Conservation (phyloP, 2,113 vertebrate species). For the Xiphophorus hellerii region DNA sequence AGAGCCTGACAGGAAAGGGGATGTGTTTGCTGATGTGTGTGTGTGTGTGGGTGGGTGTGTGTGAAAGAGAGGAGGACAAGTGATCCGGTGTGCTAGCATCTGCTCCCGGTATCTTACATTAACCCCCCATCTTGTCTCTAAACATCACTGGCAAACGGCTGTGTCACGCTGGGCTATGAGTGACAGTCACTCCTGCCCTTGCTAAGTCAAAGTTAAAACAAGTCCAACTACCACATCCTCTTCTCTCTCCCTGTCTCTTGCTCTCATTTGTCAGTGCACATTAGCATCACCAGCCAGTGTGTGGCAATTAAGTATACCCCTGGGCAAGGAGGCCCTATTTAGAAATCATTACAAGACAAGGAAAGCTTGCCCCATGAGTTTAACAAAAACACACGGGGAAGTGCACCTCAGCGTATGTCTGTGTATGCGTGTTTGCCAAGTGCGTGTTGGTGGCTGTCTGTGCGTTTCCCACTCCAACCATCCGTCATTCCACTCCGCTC, state of each 20-base stretch:
- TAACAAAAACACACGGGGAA: conserved; percentile 51
- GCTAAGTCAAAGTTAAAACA: conserved; percentile 63
- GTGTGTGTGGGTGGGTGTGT: background rate
- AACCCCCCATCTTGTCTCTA: background rate
- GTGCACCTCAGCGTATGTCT: conserved; percentile 1
- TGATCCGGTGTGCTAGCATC: conserved; percentile 18
- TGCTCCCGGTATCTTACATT: background rate
- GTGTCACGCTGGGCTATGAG: conserved; percentile 19
- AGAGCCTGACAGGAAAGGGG: conserved; percentile 21
- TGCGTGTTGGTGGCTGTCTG: conserved; percentile 4
- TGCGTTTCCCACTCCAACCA: conserved; percentile 32
- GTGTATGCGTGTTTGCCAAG: conserved; percentile 4
- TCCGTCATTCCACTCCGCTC: conserved; percentile 48
- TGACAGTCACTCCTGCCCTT: conserved; percentile 50
- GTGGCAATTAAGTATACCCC: conserved; percentile 79
- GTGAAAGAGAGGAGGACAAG: background rate
- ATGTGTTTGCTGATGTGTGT: background rate
- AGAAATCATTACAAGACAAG: conserved; percentile 80
- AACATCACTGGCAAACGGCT: background rate
- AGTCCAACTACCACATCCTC: conserved; percentile 35
- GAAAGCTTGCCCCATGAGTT: conserved; percentile 68
- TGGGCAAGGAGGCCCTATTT: conserved; percentile 77
- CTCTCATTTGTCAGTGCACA: conserved; percentile 68
- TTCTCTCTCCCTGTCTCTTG: conserved; percentile 13
- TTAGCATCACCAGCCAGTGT: conserved; percentile 78